These are phyloP conservation scores for Sciurus niger DNA, from an alignment of 2,113 vertebrate genomes.

Conservation along the genomic window DNA sequence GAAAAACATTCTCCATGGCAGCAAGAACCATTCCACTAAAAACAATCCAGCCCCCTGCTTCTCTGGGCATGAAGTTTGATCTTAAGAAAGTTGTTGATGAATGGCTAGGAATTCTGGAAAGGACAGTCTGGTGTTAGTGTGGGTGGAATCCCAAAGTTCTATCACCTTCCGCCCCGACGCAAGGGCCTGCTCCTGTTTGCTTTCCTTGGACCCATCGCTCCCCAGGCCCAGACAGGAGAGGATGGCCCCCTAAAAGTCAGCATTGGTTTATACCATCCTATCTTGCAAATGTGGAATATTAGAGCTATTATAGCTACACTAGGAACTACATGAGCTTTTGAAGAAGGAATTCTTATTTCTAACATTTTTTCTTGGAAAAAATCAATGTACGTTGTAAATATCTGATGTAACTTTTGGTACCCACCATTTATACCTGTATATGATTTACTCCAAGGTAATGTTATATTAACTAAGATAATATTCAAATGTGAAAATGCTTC, in stretches of 20 bases:
- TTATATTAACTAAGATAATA: neutral
- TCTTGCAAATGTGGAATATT: neutral
- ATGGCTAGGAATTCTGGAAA: neutral
- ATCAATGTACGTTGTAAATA: slow-evolving; percentile 22
- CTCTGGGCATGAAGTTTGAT: neutral
- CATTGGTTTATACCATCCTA: neutral
- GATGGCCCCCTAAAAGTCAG: neutral
- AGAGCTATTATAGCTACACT: neutral
- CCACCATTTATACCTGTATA: neutral
- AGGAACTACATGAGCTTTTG: neutral
- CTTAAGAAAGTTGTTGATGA: neutral
- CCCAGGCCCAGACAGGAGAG: neutral
- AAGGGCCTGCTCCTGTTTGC: neutral
- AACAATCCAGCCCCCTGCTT: neutral
- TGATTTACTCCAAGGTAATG: neutral
- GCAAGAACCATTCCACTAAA: neutral
- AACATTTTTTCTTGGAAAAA: neutral
- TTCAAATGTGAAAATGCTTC: neutral
- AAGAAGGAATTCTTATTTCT: neutral
- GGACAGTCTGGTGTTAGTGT: neutral
- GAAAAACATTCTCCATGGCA: neutral
- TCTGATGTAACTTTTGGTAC: neutral
- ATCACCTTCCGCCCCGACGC: neutral
- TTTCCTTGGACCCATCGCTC: neutral
- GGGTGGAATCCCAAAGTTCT: neutral